phyloP scores from a whole-genome alignment of 2,113 vertebrate genomes.

The Arothron firmamentum region DNA sequence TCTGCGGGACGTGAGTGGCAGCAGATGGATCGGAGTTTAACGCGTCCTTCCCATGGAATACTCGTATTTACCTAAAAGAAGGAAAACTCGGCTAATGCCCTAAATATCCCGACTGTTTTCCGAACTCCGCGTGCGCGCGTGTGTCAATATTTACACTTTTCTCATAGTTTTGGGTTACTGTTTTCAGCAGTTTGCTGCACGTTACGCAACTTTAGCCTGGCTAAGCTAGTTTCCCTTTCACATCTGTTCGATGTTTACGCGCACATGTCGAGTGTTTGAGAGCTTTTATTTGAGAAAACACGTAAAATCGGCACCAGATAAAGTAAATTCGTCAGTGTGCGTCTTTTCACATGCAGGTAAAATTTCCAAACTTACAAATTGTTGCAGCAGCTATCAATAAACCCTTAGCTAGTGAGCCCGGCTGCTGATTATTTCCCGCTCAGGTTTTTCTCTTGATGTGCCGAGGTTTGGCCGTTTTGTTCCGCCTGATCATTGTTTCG shows the following conservation, averaged over 20 bases:
- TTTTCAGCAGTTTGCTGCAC: not conserved
- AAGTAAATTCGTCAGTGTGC: not conserved
- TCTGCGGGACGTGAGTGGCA: too few relatives aligned
- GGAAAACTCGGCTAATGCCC: not conserved
- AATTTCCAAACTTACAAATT: too few relatives aligned
- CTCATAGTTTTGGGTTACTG: not conserved
- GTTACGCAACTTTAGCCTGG: not conserved
- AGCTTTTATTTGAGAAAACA: not conserved
- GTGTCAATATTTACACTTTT: not conserved
- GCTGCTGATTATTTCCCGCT: conserved; percentile 49
- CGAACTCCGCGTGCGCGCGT: not conserved
- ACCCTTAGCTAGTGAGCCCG: conserved; percentile 29
- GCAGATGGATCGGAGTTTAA: too few relatives aligned
- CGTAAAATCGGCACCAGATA: not conserved
- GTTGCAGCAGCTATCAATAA: conserved; percentile 29
- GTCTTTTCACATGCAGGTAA: not conserved
- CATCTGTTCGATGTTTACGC: not conserved
- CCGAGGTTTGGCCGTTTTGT: conserved; percentile 41
- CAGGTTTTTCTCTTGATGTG: conserved; percentile 45
- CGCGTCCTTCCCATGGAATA: too few relatives aligned
- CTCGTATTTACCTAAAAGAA: too few relatives aligned
- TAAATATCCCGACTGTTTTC: not conserved
- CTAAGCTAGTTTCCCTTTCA: not conserved
- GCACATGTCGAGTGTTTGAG: not conserved
- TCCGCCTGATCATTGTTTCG: conserved; percentile 39